phyloP scores from a whole-genome alignment of 2,113 vertebrate species.

The Callocephalon fimbriatum region DNA sequence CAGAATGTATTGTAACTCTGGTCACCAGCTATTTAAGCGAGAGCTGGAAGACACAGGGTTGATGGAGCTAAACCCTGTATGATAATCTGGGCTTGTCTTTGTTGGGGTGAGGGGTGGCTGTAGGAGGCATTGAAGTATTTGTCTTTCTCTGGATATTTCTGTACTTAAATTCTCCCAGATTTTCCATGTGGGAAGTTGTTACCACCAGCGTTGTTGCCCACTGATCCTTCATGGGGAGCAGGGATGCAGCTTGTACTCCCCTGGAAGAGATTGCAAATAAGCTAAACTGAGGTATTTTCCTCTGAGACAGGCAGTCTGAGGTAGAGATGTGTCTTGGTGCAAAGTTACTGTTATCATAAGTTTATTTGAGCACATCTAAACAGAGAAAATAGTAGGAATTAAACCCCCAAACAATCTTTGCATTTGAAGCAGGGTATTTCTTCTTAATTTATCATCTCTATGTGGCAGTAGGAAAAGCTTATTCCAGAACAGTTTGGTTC shows the following conservation, averaged over 20 bases:
- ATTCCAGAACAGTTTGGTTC: neutral
- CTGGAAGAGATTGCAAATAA: neutral
- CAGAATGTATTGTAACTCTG: neutral
- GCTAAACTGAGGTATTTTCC: fast-evolving
- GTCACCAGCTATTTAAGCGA: neutral
- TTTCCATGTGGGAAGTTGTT: neutral
- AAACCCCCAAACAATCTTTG: neutral
- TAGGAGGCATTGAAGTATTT: neutral
- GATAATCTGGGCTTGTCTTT: neutral
- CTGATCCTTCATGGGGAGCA: neutral
- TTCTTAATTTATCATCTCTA: neutral
- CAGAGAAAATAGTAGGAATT: neutral
- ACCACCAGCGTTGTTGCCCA: neutral
- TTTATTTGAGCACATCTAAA: neutral
- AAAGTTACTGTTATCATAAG: neutral
- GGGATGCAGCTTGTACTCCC: neutral
- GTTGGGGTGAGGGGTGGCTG: neutral
- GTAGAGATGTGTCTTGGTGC: neutral
- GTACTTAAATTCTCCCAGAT: neutral
- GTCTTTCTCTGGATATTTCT: neutral
- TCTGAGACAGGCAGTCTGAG: neutral
- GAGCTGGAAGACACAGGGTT: neutral
- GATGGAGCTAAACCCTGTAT: neutral
- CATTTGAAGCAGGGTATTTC: neutral
- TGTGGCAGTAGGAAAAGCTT: neutral